Conservation (phyloP, 2,888 invertebrate genomes). For the Altica lythri region DNA sequence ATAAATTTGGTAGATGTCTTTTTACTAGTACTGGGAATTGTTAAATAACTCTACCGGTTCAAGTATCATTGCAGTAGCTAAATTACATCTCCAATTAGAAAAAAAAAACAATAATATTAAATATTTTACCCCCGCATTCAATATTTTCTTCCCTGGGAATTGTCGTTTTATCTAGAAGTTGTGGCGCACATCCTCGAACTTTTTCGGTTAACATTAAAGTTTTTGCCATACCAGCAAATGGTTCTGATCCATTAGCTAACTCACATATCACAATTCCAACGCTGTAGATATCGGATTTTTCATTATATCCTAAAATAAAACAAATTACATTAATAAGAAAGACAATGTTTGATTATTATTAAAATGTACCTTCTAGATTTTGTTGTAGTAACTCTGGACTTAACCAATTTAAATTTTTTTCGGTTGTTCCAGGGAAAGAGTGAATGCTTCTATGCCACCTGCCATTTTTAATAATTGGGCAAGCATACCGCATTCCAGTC, state of each 20-base stretch:
- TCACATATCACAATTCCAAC: conserved; percentile 87
- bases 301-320: conserved; percentile 81
- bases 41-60: no score
- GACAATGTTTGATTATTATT: no score
- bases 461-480: conserved; percentile 73
- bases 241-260: conserved; percentile 86
- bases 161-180: conserved; percentile 74
- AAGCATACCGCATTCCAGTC: conserved; percentile 80
- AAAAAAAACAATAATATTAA: neutral
- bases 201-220: conserved; percentile 93
- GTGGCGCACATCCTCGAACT: conserved; percentile 77
- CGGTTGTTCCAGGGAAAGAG: conserved; percentile 73
- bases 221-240: conserved; percentile 82
- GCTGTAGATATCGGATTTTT: conserved; percentile 90
- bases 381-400: conserved; percentile 92
- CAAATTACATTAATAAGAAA: no score
- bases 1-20: no score
- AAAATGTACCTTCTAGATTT: conserved; percentile 52
- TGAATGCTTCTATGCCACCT: conserved; percentile 71
- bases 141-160: conserved; percentile 61
- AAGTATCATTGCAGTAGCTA: no score
- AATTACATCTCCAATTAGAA: no score
- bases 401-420: conserved; percentile 82
- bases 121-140: conserved; percentile 48
- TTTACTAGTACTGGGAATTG: no score